A percentile compares a stretch with the other conserved stretches of the same genome.
phyloP scores from a whole-genome alignment of 1,140 invertebrate genomes.

The Drosophila kepulauana region DNA sequence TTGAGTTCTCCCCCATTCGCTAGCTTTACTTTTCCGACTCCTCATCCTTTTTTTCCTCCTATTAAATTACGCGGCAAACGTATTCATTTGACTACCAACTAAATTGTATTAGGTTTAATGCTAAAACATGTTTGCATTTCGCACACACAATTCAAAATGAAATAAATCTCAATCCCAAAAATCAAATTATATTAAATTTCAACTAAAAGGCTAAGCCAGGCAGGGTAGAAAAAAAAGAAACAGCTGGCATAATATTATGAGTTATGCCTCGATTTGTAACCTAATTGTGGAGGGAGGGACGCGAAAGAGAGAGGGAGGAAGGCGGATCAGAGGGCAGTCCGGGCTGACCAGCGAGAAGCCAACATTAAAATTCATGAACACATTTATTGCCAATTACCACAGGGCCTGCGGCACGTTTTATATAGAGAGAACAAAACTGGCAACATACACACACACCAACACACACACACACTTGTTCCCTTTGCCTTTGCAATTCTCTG shows the following conservation, averaged over 20 bases:
- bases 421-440: slow-evolving; percentile 47
- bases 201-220: slow-evolving; percentile 48
- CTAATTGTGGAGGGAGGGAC: slow-evolving; percentile 1
- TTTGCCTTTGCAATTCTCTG: slow-evolving; percentile 23
- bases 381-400: slow-evolving; percentile 83
- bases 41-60: background rate
- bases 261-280: slow-evolving; percentile 61
- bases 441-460: slow-evolving; percentile 13
- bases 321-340: slow-evolving; percentile 25
- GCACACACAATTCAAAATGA: slow-evolving; percentile 66
- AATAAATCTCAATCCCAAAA: slow-evolving; percentile 78
- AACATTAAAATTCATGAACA: slow-evolving; percentile 83
- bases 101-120: slow-evolving; percentile 71
- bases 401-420: slow-evolving; percentile 66
- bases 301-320: background rate
- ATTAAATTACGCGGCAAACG: slow-evolving; percentile 33
- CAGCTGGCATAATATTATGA: slow-evolving; percentile 79
- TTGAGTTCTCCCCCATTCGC: slow-evolving; percentile 9
- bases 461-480: background rate
- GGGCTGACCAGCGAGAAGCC: slow-evolving; percentile 63
- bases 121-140: slow-evolving; percentile 36
- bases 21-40: background rate
- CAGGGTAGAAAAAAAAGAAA: slow-evolving; percentile 23
- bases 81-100: slow-evolving; percentile 50
- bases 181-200: slow-evolving; percentile 78